These are phyloP conservation scores for Botia almorhae DNA, from an alignment of 2,797 vertebrate species.

Conservation along the genomic window DNA sequence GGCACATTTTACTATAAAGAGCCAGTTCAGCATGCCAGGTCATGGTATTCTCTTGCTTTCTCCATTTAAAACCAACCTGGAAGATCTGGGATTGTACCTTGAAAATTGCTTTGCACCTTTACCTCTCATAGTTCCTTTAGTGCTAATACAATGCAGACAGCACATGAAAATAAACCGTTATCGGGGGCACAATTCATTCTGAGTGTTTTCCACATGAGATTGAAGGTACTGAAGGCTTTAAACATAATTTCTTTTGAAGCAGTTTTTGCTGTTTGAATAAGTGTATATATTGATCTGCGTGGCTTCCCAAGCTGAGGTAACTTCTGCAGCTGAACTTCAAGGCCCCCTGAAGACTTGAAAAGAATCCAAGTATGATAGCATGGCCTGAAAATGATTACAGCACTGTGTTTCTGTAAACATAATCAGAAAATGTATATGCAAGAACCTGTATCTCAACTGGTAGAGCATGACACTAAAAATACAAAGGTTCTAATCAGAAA, in stretches of 20 bases:
- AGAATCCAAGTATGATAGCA: background rate
- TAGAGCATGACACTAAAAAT: background rate
- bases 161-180: background rate
- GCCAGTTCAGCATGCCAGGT: background rate
- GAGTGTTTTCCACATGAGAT: background rate
- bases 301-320: background rate
- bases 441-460: background rate
- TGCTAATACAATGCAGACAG: background rate
- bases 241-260: constrained; percentile 29
- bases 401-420: background rate
- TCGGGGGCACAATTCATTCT: background rate
- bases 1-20: background rate
- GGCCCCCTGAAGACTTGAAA: background rate
- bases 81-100: too few relatives aligned
- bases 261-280: constrained; percentile 36
- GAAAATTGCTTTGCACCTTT: background rate
- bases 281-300: constrained; percentile 30
- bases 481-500: too few relatives aligned
- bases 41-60: too few relatives aligned
- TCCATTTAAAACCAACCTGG: too few relatives aligned
- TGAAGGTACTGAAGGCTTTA: background rate
- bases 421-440: constrained; percentile 17
- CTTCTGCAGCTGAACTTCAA: background rate
- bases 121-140: background rate
- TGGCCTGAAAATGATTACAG: constrained; percentile 12